Percentiles rank a stretch among this genome's conserved stretches.
Conservation (phyloP, 1,140 invertebrate species). For the Ectropis grisescens region DNA sequence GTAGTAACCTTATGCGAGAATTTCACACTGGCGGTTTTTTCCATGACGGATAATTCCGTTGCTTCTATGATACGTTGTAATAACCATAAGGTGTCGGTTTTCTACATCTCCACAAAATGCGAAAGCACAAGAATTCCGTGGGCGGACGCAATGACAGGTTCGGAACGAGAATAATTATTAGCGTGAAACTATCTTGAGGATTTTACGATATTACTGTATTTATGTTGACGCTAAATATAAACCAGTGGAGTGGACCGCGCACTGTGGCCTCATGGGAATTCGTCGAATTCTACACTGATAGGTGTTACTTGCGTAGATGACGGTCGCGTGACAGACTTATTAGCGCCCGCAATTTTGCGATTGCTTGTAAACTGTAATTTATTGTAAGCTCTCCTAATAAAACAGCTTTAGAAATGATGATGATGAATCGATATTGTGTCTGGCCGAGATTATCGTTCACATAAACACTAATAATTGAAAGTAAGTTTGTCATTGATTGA, state of each 20-base stretch:
- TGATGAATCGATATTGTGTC: too few relatives aligned
- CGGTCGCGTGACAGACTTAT: too few relatives aligned
- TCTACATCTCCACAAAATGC: slow-evolving; percentile 1
- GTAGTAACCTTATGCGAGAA: background rate
- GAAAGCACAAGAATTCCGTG: slow-evolving; percentile 10
- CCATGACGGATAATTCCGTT: slow-evolving; percentile 7
- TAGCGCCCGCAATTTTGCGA: too few relatives aligned
- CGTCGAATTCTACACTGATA: background rate
- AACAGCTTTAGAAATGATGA: too few relatives aligned
- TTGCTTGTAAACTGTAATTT: too few relatives aligned
- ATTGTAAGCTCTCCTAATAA: too few relatives aligned
- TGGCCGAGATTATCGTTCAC: too few relatives aligned
- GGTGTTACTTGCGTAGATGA: slow-evolving; percentile 4
- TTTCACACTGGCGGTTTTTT: slow-evolving; percentile 9
- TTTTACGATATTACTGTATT: slow-evolving; percentile 15
- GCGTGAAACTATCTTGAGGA: slow-evolving; percentile 9
- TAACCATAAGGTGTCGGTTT: background rate
- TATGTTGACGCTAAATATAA: slow-evolving; percentile 12
- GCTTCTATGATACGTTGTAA: slow-evolving; percentile 1
- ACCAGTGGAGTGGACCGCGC: slow-evolving; percentile 4
- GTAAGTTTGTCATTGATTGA: too few relatives aligned
- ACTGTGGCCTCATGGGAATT: background rate
- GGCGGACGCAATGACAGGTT: slow-evolving; percentile 13
- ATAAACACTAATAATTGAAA: too few relatives aligned
- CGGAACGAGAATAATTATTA: slow-evolving; percentile 13